These are phyloP conservation scores for Zhuqinia jingwanae DNA, from an alignment of 2,888 invertebrate species.

Conservation along the genomic window DNA sequence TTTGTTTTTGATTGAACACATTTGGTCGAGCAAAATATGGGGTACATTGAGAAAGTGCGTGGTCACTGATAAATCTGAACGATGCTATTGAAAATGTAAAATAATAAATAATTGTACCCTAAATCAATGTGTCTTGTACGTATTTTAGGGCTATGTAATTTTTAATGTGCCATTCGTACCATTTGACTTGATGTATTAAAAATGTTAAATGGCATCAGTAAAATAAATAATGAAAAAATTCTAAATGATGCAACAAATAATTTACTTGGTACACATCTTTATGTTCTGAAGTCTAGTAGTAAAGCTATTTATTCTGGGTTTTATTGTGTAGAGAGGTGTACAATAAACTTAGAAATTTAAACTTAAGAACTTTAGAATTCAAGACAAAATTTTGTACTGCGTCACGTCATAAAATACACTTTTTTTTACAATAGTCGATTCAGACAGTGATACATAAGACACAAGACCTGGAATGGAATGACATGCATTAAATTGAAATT, in stretches of 20 bases:
- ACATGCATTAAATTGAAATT: no score
- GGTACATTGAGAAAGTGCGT: background rate
- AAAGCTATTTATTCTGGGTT: background rate
- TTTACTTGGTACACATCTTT: background rate
- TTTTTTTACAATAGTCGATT: slow-evolving; percentile 4
- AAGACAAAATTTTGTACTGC: slow-evolving; percentile 49
- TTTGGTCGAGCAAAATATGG: background rate
- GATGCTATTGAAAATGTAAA: no score
- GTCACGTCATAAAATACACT: slow-evolving; percentile 49
- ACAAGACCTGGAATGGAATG: slow-evolving; percentile 43
- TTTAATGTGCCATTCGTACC: no score
- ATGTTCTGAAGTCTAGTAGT: background rate
- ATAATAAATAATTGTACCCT: no score
- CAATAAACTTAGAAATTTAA: background rate
- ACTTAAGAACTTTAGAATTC: background rate
- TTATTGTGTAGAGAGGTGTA: background rate
- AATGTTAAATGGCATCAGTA: no score
- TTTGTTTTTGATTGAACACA: background rate
- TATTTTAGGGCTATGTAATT: no score
- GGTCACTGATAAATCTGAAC: no score
- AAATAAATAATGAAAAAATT: background rate
- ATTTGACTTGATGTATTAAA: no score
- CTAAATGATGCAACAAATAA: background rate
- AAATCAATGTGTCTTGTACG: no score
- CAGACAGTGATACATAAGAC: slow-evolving; percentile 13